A percentile compares a stretch with the other conserved stretches of the same genome.
phyloP scores from a whole-genome alignment of 92 coral and sea anemone genomes.

The Anthopleura xanthogrammica region DNA sequence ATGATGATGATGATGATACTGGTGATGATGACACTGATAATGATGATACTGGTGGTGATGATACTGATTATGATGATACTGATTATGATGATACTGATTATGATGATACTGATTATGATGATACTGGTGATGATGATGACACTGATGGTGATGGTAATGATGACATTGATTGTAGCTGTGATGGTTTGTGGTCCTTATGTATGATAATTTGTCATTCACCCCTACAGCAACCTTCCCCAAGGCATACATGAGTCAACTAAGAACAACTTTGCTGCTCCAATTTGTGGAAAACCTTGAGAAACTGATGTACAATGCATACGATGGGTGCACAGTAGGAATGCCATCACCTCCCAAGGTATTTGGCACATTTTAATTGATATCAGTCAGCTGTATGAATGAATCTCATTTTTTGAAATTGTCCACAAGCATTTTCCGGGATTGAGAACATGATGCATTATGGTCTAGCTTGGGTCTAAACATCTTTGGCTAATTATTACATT shows the following conservation, averaged over 20 bases:
- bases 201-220: not conserved
- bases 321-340: constrained; percentile 92
- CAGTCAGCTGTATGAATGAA: not conserved
- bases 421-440: too few relatives aligned
- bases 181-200: too few relatives aligned
- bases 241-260: constrained; percentile 72
- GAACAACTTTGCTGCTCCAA: constrained; percentile 79
- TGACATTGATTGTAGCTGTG: not conserved
- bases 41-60: not conserved
- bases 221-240: constrained; percentile 56
- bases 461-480: too few relatives aligned
- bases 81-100: not conserved
- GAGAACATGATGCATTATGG: too few relatives aligned
- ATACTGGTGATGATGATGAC: not conserved
- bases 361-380: not conserved
- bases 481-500: too few relatives aligned
- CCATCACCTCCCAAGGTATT: constrained; percentile 97
- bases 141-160: not conserved
- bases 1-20: not conserved
- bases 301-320: constrained; percentile 96
- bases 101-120: not conserved
- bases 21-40: not conserved
- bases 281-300: constrained; percentile 93
- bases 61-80: not conserved
- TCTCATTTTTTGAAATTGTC: too few relatives aligned